Conservation (phyloP, 2,888 invertebrate species). For the Micoletzkya japonica region DNA sequence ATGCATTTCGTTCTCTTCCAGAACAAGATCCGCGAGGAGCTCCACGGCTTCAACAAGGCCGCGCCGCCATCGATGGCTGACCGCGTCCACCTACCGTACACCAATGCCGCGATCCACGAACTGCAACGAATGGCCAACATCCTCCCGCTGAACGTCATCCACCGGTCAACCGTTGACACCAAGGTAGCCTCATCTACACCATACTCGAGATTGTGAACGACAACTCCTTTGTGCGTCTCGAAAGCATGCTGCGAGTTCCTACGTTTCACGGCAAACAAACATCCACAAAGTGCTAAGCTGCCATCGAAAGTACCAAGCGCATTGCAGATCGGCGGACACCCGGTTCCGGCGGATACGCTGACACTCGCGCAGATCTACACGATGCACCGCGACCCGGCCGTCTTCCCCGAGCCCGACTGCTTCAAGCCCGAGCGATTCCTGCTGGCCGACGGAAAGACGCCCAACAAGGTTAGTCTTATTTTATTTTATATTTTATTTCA, state of each 20-base stretch:
- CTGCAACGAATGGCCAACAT: conserved; percentile 26
- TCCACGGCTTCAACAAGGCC: conserved; percentile 8
- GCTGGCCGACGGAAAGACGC: conserved; percentile 34
- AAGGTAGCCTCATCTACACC: not conserved
- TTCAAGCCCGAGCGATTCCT: conserved; percentile 46
- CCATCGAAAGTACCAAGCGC: no score
- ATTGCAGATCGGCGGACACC: not conserved
- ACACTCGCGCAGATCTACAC: not conserved
- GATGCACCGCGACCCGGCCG: not conserved
- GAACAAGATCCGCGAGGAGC: conserved; percentile 19
- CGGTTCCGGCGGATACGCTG: conserved; percentile 1
- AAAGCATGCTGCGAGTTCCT: no score
- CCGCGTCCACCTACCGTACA: conserved; percentile 1
- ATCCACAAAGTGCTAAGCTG: no score
- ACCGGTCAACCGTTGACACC: conserved; percentile 8
- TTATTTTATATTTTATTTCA: no score
- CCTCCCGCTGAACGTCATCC: conserved; percentile 19
- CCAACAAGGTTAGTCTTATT: conserved; percentile 37
- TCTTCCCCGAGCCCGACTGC: conserved; percentile 32
- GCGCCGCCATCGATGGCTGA: conserved; percentile 1
- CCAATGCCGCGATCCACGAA: conserved; percentile 8
- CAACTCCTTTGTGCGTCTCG: no score
- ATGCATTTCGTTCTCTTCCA: not conserved
- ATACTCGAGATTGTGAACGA: not conserved
- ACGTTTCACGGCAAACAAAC: no score